Evolutionary conservation across 2,113 vertebrate species (phyloP).

Genomic region (Zapus hudsonius): DNA sequence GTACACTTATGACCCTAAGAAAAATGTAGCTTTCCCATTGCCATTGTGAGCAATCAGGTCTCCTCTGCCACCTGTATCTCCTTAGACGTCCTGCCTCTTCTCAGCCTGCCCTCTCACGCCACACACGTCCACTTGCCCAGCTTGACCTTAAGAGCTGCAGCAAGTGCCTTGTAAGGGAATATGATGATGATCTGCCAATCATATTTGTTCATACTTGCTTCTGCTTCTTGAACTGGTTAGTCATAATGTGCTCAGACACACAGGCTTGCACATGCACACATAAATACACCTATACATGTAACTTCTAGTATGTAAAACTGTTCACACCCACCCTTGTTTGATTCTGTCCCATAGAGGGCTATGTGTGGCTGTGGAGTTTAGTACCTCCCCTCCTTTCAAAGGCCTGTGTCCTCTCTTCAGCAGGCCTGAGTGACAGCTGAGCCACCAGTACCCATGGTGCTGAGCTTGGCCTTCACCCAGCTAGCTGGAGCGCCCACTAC

Average conservation of each 20-base stretch:
- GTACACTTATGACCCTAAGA: constrained; percentile 50
- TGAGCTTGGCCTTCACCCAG: constrained; percentile 27
- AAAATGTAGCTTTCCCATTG: constrained; percentile 40
- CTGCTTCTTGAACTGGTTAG: not conserved
- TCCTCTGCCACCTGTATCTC: not conserved
- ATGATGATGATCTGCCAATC: not conserved
- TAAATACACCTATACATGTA: not conserved
- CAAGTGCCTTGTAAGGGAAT: not conserved
- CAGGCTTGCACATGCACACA: not conserved
- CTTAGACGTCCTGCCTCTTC: not conserved
- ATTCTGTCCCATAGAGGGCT: not conserved
- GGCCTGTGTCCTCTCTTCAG: constrained; percentile 33
- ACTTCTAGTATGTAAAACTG: not conserved
- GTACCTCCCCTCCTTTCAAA: not conserved
- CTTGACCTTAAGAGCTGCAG: not conserved
- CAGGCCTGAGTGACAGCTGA: not conserved
- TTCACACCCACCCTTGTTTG: not conserved
- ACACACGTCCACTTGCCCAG: not conserved
- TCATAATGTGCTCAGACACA: not conserved
- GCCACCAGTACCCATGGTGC: not conserved
- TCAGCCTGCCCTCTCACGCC: not conserved
- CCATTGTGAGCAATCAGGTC: constrained; percentile 48
- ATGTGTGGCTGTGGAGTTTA: not conserved
- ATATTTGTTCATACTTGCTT: not conserved
- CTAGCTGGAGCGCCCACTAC: constrained; percentile 55